Base-by-base conservation (phyloP, 2,113 vertebrate species). In the Amazona guildingii region DNA sequence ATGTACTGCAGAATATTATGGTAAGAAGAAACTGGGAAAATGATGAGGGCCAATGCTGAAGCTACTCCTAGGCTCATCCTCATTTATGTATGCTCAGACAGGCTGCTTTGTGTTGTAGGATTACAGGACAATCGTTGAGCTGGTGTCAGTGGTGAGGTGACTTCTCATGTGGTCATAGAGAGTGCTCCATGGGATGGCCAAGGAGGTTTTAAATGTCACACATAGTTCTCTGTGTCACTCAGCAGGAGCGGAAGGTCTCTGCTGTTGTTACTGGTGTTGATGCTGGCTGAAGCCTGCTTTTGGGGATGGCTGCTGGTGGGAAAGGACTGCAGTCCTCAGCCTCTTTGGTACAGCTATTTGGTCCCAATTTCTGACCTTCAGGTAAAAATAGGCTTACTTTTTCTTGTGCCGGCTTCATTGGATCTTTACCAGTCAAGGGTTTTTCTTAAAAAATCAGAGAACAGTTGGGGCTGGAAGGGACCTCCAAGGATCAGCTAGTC, bases 21-120 rank as follows among this genome's bases (percentile, higher is more conserved):
- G 37, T 83, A 68, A 73, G 70, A 93, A 77, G 85, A 88, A 89
- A 95, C 46, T 70, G 48, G 44, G 66, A 82, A 90, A 96, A 91
- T 93, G 19, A 90, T 59, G 62, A 83, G 33, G 55, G 44, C 37
- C 48, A 72, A 66, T 75, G 39, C 43, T 86, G 76, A 93, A 94
- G 57, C 46, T 81, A 28, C 41, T 51, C 35, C n/a, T 76, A 59
- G 9, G 28, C 24, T 86, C 48, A 57, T 87, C 80, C 81, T 74
- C 66, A 37, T 90, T 78, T 86, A 37, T 33, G 10, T 76, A 18
- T 1, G 8, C 74, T 73, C 16, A 55, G 49, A 37, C 15, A 49
- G n/a, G 33, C 17, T 79, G 20, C 19, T 73, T 18, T 52, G 8
- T 66, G 20, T 35, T 18, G 4, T 10, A 67, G 29, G n/a, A 84